These are phyloP conservation scores for Leucophenga varia DNA, from an alignment of 1,140 invertebrate genomes.

Conservation along the genomic window DNA sequence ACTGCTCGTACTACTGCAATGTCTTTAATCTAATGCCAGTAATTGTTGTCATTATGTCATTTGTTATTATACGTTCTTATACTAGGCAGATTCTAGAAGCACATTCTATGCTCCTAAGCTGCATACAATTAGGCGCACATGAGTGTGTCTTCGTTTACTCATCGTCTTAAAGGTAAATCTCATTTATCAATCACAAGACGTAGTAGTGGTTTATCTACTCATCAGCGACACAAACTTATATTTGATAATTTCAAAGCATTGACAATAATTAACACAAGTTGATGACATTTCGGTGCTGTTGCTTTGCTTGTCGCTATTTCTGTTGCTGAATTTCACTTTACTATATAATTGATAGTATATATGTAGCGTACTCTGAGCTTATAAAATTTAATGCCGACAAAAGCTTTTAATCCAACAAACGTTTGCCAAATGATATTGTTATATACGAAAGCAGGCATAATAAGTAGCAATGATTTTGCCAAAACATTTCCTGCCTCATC, in stretches of 20 bases:
- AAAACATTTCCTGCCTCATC: no score
- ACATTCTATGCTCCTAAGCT: slow-evolving; percentile 5
- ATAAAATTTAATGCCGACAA: no score
- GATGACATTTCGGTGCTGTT: no score
- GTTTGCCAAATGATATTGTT: no score
- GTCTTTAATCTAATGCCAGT: slow-evolving; percentile 41
- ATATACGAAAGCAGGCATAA: no score
- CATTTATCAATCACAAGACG: slow-evolving; percentile 35
- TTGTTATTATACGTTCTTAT: slow-evolving; percentile 30
- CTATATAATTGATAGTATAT: no score
- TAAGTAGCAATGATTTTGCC: no score
- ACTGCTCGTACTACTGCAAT: not conserved
- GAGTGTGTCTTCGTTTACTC: not conserved
- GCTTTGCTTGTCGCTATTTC: no score
- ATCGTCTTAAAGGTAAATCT: slow-evolving; percentile 32
- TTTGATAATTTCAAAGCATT: slow-evolving; percentile 18
- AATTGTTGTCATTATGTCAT: slow-evolving; percentile 45
- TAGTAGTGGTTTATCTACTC: not conserved
- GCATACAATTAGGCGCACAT: slow-evolving; percentile 33
- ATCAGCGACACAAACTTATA: slow-evolving; percentile 9
- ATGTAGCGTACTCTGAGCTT: no score
- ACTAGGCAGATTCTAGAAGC: not conserved
- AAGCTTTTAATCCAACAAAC: no score
- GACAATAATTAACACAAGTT: no score
- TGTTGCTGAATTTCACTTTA: no score